Percentiles rank a stretch among this genome's conserved stretches.
Evolutionary conservation across 2,888 invertebrate species (phyloP).

Genomic region (Nasonia oneida): DNA sequence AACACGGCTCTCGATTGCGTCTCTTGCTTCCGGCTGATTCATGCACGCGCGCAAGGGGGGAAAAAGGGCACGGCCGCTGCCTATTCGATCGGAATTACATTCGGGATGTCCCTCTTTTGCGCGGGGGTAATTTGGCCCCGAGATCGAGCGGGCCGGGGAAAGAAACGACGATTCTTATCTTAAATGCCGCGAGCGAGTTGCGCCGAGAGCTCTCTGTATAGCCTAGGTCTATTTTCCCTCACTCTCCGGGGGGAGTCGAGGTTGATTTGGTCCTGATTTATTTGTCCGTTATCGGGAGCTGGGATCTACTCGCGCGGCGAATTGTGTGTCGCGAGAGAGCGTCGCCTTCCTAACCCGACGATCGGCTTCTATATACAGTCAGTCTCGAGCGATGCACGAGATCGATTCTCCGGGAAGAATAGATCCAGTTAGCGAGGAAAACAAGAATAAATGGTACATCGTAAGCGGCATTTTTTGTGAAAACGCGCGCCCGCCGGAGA

Average conservation of each 20-base stretch:
- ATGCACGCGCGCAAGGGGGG: not conserved
- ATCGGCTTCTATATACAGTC: too few species aligned
- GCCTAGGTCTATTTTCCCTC: conserved; percentile 39
- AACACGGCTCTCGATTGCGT: not conserved
- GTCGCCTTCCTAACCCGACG: not conserved
- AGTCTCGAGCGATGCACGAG: not conserved
- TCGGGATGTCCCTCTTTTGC: conserved; percentile 18
- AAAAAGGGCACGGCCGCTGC: not conserved
- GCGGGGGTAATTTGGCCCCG: conserved; percentile 30
- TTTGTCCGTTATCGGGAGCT: conserved; percentile 28
- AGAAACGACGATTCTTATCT: conserved; percentile 57
- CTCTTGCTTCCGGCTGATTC: conserved; percentile 38
- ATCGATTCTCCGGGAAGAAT: not conserved
- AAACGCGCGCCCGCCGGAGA: too few species aligned
- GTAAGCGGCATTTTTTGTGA: too few species aligned
- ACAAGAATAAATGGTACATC: too few species aligned
- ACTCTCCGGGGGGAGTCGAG: not conserved
- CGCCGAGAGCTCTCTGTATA: not conserved
- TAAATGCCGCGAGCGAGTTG: conserved; percentile 34
- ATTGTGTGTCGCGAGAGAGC: not conserved
- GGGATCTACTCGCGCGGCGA: conserved; percentile 9
- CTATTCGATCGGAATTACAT: conserved; percentile 46
- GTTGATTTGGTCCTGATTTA: conserved; percentile 55
- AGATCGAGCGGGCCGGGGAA: conserved; percentile 36
- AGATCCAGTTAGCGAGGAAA: too few species aligned